Percentiles rank a stretch among this genome's conserved stretches.
phyloP scores from a whole-genome alignment of 2,888 invertebrate genomes.

The Panorpa germanica region DNA sequence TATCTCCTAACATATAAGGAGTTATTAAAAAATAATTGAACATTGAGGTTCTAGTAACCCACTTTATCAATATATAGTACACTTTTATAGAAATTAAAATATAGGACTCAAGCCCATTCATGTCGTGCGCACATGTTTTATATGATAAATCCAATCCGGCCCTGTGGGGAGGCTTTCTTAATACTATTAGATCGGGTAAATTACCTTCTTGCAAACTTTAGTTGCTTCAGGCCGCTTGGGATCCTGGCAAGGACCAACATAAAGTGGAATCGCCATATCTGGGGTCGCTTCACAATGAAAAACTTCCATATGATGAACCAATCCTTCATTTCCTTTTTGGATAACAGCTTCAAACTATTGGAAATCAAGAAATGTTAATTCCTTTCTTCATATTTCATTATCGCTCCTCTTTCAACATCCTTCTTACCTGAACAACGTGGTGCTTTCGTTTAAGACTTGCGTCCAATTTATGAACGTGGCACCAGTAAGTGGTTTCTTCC shows the following conservation, averaged over 20 bases:
- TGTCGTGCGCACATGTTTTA: no score
- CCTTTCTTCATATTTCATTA: neutral
- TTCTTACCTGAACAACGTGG: slow-evolving; percentile 51
- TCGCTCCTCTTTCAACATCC: neutral
- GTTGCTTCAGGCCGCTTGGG: slow-evolving; percentile 52
- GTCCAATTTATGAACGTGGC: slow-evolving; percentile 67
- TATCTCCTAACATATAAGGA: no score
- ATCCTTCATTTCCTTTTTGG: slow-evolving; percentile 55
- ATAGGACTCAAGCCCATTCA: no score
- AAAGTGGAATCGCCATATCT: slow-evolving; percentile 48
- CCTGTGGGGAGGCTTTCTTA: no score
- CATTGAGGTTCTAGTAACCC: no score
- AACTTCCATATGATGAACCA: slow-evolving; percentile 98
- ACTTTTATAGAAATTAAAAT: no score
- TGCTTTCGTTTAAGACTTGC: slow-evolving; percentile 46
- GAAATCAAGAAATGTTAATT: slow-evolving; percentile 6
- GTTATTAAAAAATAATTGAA: no score
- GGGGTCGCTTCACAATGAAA: slow-evolving; percentile 76
- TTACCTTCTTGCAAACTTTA: slow-evolving; percentile 46
- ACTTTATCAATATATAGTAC: no score
- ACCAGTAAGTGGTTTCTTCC: slow-evolving; percentile 94
- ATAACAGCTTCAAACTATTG: slow-evolving; percentile 73
- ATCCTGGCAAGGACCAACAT: slow-evolving; percentile 71
- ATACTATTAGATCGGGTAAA: no score
- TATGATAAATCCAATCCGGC: no score